These are phyloP conservation scores for Aplysia californica DNA, from an alignment of 1,140 invertebrate species.

Conservation along the genomic window DNA sequence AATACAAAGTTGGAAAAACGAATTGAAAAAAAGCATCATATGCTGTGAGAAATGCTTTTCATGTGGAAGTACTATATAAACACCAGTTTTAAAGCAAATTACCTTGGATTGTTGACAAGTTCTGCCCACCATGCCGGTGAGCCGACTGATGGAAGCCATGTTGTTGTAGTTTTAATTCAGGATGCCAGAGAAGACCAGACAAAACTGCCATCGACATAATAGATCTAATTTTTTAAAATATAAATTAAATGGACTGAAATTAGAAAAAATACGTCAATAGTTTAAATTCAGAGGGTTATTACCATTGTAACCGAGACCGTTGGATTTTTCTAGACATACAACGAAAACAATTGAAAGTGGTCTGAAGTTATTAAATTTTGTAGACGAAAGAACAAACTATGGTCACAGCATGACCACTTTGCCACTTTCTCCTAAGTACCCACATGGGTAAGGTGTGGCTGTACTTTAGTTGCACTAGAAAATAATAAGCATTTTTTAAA, in stretches of 20 bases:
- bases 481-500: too few relatives aligned
- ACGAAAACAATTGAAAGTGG: too few relatives aligned
- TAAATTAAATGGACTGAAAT: background rate
- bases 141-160: constrained; percentile 35
- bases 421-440: too few relatives aligned
- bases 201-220: background rate
- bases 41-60: too few relatives aligned
- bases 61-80: too few relatives aligned
- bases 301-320: background rate
- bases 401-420: too few relatives aligned
- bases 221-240: background rate
- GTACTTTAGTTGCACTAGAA: too few relatives aligned
- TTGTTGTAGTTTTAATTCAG: background rate
- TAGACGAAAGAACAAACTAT: too few relatives aligned
- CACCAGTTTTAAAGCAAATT: background rate
- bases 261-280: background rate
- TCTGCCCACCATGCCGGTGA: constrained; percentile 24
- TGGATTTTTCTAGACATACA: background rate
- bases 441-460: too few relatives aligned
- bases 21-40: too few relatives aligned
- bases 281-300: background rate
- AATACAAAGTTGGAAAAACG: too few relatives aligned
- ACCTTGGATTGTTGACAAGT: constrained; percentile 23
- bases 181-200: background rate
- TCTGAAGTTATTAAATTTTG: too few relatives aligned